Conservation (phyloP, 2,113 vertebrate genomes). For the Rissa tridactyla region DNA sequence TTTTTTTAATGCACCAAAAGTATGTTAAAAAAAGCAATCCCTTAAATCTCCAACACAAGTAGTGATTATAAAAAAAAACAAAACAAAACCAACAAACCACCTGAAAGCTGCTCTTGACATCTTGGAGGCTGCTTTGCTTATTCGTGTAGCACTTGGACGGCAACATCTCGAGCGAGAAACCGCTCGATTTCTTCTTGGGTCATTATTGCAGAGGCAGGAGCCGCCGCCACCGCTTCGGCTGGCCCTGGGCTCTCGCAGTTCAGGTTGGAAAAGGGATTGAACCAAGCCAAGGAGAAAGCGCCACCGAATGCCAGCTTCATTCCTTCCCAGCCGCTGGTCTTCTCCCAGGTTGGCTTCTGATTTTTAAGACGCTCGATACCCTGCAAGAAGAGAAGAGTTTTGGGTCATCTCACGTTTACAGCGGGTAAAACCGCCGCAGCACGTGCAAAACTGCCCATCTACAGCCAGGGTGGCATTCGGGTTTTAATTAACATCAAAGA, state of each 20-base stretch:
- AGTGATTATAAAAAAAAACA: background rate
- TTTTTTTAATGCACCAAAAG: background rate
- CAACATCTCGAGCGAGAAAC: constrained; percentile 35
- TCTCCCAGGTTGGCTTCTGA: constrained; percentile 83
- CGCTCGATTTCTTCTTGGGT: constrained; percentile 55
- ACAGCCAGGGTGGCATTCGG: background rate
- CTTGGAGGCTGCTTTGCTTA: background rate
- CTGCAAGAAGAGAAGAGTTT: constrained; percentile 71
- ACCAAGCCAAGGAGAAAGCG: constrained; percentile 82
- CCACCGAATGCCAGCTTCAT: constrained; percentile 84
- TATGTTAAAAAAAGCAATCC: background rate
- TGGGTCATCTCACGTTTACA: fast-evolving
- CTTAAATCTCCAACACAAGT: background rate
- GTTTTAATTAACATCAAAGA: background rate
- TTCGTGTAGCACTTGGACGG: constrained; percentile 14
- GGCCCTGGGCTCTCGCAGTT: constrained; percentile 38
- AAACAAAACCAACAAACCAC: background rate
- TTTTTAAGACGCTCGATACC: constrained; percentile 92
- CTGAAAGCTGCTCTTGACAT: background rate
- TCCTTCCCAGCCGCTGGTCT: constrained; percentile 77
- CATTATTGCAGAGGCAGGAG: constrained; percentile 67
- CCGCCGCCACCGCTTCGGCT: background rate
- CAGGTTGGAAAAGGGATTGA: constrained; percentile 85
- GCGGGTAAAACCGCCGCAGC: background rate
- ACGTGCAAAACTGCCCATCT: background rate